A percentile compares a stretch with the other conserved stretches of the same genome.
Conservation (phyloP, 1,140 invertebrate genomes). For the Tetramorium simillimum region DNA sequence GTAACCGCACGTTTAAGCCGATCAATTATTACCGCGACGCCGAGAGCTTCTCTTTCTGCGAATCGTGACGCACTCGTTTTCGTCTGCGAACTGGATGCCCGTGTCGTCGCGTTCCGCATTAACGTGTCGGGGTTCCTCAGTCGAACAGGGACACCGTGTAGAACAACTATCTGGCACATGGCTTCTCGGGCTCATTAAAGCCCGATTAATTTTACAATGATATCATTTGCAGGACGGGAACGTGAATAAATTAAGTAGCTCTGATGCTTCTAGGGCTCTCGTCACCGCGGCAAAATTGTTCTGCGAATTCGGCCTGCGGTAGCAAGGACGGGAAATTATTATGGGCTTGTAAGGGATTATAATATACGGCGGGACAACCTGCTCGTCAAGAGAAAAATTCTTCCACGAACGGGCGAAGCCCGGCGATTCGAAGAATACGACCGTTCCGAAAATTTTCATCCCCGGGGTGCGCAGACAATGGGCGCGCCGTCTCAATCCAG, state of each 20-base stretch:
- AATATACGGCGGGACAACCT: neutral
- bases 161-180: neutral
- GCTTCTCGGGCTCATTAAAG: neutral
- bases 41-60: constrained; percentile 1
- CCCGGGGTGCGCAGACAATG: neutral
- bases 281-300: neutral
- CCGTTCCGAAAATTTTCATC: neutral
- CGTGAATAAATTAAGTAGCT: neutral
- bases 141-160: neutral
- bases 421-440: neutral
- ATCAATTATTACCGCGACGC: neutral
- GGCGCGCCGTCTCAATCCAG: neutral
- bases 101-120: neutral
- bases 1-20: neutral
- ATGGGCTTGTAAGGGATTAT: neutral
- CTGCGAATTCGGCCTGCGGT: neutral
- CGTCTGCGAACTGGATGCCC: neutral
- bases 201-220: constrained; percentile 8
- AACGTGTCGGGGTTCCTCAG: neutral
- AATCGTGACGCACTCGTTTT: neutral
- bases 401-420: neutral
- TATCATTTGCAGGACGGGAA: neutral
- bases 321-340: neutral
- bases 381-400: neutral
- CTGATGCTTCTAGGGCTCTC: neutral